Percentiles rank a stretch among this genome's conserved stretches.
Evolutionary conservation across 2,113 vertebrate species (phyloP).

Genomic region (Ornithorhynchus anatinus): DNA sequence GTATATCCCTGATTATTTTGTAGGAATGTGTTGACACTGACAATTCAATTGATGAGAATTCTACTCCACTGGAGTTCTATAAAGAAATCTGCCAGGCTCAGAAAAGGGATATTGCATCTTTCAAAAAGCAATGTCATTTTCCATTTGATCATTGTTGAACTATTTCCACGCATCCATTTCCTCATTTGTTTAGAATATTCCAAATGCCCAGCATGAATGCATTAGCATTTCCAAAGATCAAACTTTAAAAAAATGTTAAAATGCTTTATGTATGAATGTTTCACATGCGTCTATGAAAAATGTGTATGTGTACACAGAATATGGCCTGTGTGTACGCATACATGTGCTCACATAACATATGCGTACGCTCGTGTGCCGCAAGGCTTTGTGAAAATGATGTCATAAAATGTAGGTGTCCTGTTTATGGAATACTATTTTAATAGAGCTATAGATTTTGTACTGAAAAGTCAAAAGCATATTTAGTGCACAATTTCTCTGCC

Average conservation of each 20-base stretch:
- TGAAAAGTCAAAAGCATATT: slow-evolving; percentile 53
- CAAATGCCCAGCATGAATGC: slow-evolving; percentile 68
- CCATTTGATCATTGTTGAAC: slow-evolving; percentile 63
- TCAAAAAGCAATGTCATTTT: slow-evolving; percentile 66
- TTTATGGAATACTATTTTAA: slow-evolving; percentile 39
- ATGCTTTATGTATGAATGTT: slow-evolving; percentile 48
- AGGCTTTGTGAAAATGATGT: slow-evolving; percentile 14
- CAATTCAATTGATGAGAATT: slow-evolving; percentile 51
- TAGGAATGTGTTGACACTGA: slow-evolving; percentile 63
- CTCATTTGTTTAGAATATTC: slow-evolving; percentile 71
- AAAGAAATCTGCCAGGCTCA: slow-evolving; percentile 61
- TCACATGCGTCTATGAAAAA: slow-evolving; percentile 55
- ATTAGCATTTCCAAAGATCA: slow-evolving; percentile 57
- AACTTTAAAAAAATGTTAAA: slow-evolving; percentile 67
- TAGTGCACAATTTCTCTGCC: slow-evolving; percentile 67
- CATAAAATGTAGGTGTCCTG: slow-evolving; percentile 34
- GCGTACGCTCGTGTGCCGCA: slow-evolving; percentile 59
- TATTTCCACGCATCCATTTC: slow-evolving; percentile 71
- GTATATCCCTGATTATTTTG: slow-evolving; percentile 55
- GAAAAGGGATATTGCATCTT: slow-evolving; percentile 83
- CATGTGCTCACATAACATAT: slow-evolving; percentile 52
- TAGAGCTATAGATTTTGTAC: slow-evolving; percentile 47
- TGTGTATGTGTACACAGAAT: background rate
- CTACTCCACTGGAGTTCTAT: slow-evolving; percentile 53
- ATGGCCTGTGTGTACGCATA: slow-evolving; percentile 42